A percentile compares a stretch with the other conserved stretches of the same genome.
phyloP scores from a whole-genome alignment of 2,113 vertebrate genomes.

The Platysternon megacephalum region DNA sequence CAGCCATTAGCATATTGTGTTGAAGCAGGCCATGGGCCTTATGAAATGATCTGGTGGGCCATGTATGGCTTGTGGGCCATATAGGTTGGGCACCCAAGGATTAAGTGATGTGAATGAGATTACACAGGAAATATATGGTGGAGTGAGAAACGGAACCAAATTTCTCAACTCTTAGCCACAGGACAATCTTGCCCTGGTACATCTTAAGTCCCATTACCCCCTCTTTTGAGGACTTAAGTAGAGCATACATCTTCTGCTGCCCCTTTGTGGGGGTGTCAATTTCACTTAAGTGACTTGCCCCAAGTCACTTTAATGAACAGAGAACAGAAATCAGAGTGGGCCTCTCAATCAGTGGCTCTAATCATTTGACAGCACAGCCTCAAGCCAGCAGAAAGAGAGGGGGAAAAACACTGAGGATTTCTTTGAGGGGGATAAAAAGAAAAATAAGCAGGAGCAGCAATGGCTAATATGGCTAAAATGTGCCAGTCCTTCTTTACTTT shows the following conservation, averaged over 20 bases:
- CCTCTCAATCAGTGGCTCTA: slow-evolving; percentile 8
- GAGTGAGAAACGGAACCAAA: neutral
- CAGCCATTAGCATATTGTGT: too few relatives aligned
- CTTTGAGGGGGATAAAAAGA: neutral
- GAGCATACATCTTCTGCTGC: neutral
- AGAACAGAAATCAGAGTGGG: slow-evolving; percentile 1
- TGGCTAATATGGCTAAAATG: slow-evolving; percentile 55
- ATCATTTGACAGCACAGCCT: neutral
- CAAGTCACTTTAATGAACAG: neutral
- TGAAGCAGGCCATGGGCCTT: too few relatives aligned
- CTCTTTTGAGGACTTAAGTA: neutral
- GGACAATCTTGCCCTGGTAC: neutral
- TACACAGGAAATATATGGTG: neutral
- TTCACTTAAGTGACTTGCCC: neutral
- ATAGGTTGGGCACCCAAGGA: too few relatives aligned
- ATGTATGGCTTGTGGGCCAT: too few relatives aligned
- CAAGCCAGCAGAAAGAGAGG: slow-evolving; percentile 13
- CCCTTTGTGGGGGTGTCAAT: neutral
- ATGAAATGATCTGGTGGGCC: too few relatives aligned
- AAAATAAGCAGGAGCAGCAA: slow-evolving; percentile 54
- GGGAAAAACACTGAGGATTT: slow-evolving; percentile 46
- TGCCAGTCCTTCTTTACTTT: slow-evolving; percentile 41
- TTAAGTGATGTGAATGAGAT: neutral
- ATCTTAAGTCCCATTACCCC: neutral
- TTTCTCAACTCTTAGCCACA: neutral